A percentile compares a stretch with the other conserved stretches of the same genome.
These are phyloP conservation scores for Anas capensis DNA, from an alignment of 2,797 vertebrate species.

Conservation along the genomic window DNA sequence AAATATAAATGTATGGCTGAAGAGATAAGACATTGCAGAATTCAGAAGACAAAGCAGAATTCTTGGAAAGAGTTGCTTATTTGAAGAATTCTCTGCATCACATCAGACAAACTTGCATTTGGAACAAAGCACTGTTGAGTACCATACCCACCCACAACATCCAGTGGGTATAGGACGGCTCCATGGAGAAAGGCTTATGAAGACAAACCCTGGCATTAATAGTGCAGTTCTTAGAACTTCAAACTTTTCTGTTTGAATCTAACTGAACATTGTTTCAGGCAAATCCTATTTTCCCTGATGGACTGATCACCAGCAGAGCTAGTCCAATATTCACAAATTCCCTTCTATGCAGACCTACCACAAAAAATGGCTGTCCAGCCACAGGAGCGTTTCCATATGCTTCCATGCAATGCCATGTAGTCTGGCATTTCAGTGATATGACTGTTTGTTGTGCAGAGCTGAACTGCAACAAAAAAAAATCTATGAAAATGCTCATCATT, in stretches of 20 bases:
- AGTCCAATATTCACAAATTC: neutral
- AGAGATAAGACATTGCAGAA: neutral
- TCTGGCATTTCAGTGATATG: neutral
- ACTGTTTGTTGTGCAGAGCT: neutral
- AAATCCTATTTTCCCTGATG: neutral
- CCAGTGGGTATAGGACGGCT: neutral
- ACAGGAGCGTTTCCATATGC: neutral
- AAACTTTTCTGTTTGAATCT: neutral
- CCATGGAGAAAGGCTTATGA: neutral
- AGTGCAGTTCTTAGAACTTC: neutral
- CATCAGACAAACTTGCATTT: neutral
- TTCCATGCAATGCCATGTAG: neutral
- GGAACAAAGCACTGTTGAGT: neutral
- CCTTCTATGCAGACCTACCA: neutral
- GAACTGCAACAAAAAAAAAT: neutral
- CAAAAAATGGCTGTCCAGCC: neutral
- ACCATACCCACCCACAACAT: neutral
- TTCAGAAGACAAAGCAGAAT: neutral
- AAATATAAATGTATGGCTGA: neutral
- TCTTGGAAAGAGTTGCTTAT: neutral
- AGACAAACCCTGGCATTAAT: neutral
- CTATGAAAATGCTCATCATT: neutral
- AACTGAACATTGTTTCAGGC: neutral
- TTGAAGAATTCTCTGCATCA: neutral
- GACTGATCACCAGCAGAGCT: neutral